Percentiles rank a stretch among this genome's conserved stretches.
Evolutionary conservation across 2,797 vertebrate genomes (phyloP).

Genomic region (Anguilla obscura): DNA sequence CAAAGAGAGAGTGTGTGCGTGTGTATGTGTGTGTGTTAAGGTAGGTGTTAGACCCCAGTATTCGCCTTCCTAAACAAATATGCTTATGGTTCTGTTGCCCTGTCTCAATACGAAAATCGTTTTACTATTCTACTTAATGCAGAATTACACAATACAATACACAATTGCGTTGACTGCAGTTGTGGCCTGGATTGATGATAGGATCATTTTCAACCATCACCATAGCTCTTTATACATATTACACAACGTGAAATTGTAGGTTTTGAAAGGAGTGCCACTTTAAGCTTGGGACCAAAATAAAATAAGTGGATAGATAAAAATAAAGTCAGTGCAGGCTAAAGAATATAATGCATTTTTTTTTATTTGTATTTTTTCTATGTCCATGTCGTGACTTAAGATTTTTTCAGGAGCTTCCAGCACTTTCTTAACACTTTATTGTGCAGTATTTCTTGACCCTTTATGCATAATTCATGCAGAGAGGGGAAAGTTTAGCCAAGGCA

Average conservation of each 20-base stretch:
- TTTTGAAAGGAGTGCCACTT: neutral
- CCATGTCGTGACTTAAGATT: neutral
- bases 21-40: slow-evolving; percentile 4
- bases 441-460: slow-evolving; percentile 39
- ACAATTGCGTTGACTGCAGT: no score
- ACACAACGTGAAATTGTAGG: neutral
- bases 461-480: slow-evolving; percentile 49
- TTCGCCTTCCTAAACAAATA: neutral
- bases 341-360: neutral
- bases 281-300: neutral
- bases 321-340: neutral
- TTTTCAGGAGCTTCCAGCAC: slow-evolving; percentile 29
- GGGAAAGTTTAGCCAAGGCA: slow-evolving; percentile 38
- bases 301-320: neutral
- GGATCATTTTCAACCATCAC: neutral
- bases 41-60: neutral
- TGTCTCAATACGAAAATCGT: neutral
- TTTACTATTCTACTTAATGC: neutral
- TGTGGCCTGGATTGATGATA: neutral
- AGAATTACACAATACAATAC: no score
- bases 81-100: neutral
- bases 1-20: neutral
- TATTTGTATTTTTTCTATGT: neutral
- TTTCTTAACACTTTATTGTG: slow-evolving; percentile 28
- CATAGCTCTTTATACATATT: neutral